A percentile compares a stretch with the other conserved stretches of the same genome.
Conservation (phyloP, 1,140 invertebrate species). For the Cardiocondyla obscurior region DNA sequence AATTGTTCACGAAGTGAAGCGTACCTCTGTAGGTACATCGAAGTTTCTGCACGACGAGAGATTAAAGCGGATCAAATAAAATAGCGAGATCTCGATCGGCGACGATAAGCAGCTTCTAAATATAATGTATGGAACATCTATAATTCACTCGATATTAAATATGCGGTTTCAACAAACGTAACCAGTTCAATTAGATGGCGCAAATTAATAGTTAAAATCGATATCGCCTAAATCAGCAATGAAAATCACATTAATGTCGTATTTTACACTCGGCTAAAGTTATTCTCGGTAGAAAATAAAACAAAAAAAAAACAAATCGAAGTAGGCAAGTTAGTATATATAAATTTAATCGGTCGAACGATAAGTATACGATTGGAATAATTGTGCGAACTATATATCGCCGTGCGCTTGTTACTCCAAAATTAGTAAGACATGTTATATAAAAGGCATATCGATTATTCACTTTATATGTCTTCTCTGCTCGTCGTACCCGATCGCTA, state of each 20-base stretch:
- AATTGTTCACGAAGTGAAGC: background rate
- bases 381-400: background rate
- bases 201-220: conserved; percentile 64
- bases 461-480: background rate
- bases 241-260: conserved; percentile 63
- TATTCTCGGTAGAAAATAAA: conserved; percentile 56
- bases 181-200: conserved; percentile 58
- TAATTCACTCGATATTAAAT: conserved; percentile 3
- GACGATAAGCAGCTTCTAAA: background rate
- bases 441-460: background rate
- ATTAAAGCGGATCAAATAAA: background rate
- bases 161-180: background rate
- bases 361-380: conserved; percentile 61
- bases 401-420: conserved; percentile 27
- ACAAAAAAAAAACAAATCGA: conserved; percentile 23
- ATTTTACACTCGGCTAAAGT: conserved; percentile 61
- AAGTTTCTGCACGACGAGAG: background rate
- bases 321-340: conserved; percentile 46
- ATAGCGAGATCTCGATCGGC: background rate
- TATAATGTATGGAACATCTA: background rate
- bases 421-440: conserved; percentile 32
- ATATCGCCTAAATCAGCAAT: conserved; percentile 66
- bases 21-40: background rate
- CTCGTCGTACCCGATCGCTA: background rate
- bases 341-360: conserved; percentile 69